Evolutionary conservation across 2,888 invertebrate species (phyloP), one percentile per base, ranked within the genome.

Genomic region (Hemaris fuciformis): DNA sequence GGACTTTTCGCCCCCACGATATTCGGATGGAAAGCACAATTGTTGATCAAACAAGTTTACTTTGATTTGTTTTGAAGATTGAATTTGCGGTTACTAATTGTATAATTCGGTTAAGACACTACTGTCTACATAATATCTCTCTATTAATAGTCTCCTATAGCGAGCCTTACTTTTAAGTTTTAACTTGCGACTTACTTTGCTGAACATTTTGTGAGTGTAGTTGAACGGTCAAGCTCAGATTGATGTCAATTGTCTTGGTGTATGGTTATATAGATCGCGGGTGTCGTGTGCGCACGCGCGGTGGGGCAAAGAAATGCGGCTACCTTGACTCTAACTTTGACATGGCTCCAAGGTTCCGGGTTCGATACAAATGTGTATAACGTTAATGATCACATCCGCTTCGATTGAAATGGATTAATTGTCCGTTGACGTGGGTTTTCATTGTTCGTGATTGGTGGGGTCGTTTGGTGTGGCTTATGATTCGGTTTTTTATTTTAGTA

Each of bases 101-200:
- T n/a, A n/a, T n/a, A n/a, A n/a, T n/a, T n/a, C n/a, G n/a, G n/a
- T n/a, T n/a, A n/a, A n/a, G n/a, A n/a, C n/a, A n/a, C n/a, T n/a
- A n/a, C n/a, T n/a, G n/a, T n/a, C n/a, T n/a, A n/a, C n/a, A n/a
- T n/a, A n/a, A n/a, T n/a, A n/a, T n/a, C n/a, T n/a, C n/a, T n/a
- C n/a, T n/a, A n/a, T n/a, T n/a, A n/a, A n/a, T n/a, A n/a, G n/a
- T n/a, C n/a, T n/a, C n/a, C n/a, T n/a, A n/a, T n/a, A 18, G 22
- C 2, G 45, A 45, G 23, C 22, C 2, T 43, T 31, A 22, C 57
- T 59, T 45, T 38, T 20, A 34, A 25, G 8, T n/a, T n/a, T n/a
- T n/a, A n/a, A n/a, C n/a, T n/a, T n/a, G n/a, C n/a, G n/a, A 82
- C 85, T 84, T 65, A 87, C 87, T 85, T 85, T 85, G 76, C 81